Percentiles rank a stretch among this genome's conserved stretches.
Conservation (phyloP, 2,113 vertebrate species). For the Neotoma lepida region DNA sequence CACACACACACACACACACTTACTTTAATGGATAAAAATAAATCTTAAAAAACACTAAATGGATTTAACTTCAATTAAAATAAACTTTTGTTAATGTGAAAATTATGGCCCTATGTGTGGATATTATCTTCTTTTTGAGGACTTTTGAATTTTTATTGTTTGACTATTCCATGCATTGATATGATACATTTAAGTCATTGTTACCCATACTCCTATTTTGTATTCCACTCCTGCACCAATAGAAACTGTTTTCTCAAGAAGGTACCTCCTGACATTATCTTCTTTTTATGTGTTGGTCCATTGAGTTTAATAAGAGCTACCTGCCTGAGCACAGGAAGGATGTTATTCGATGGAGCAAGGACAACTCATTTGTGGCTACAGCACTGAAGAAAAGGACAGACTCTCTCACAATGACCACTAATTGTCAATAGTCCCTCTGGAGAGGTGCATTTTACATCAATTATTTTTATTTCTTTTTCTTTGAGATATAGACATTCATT, state of each 20-base stretch:
- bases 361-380: neutral
- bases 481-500: neutral
- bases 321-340: neutral
- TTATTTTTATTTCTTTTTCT: neutral
- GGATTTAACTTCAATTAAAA: constrained; percentile 50
- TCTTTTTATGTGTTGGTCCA: neutral
- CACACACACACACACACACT: neutral
- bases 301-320: neutral
- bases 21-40: neutral
- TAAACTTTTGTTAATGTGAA: neutral
- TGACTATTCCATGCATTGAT: neutral
- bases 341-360: neutral
- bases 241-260: neutral
- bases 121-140: neutral
- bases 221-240: neutral
- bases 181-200: neutral
- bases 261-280: neutral
- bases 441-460: neutral
- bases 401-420: neutral
- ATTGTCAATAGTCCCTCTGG: neutral
- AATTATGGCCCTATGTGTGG: neutral
- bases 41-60: neutral
- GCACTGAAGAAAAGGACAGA: neutral
- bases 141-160: neutral
- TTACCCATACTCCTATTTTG: neutral